These are phyloP conservation scores for Oreohelix idahoensis DNA, from an alignment of 1,140 invertebrate species.

Conservation along the genomic window DNA sequence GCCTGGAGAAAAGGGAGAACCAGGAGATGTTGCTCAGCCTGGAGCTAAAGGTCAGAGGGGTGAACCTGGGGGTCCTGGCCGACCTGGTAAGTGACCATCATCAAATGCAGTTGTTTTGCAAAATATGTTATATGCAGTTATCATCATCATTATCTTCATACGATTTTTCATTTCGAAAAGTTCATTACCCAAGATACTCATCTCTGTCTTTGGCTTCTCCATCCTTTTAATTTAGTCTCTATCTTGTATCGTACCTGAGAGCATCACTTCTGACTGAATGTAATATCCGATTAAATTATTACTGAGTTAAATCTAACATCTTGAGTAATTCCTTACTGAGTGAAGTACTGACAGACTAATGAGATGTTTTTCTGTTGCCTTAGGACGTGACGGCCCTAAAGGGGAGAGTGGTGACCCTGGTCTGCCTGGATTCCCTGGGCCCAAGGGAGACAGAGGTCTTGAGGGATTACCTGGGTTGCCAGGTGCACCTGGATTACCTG, in stretches of 20 bases:
- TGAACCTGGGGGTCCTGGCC: conserved; percentile 53
- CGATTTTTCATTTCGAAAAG: too few relatives aligned
- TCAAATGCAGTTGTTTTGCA: background rate
- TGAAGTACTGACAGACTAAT: too few relatives aligned
- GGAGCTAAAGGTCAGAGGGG: conserved; percentile 57
- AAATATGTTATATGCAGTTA: too few relatives aligned
- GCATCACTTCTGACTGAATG: too few relatives aligned
- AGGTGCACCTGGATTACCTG: conserved; percentile 53
- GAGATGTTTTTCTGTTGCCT: background rate
- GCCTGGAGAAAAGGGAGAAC: conserved; percentile 54
- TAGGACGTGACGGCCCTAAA: conserved; percentile 57
- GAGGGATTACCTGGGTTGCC: conserved; percentile 53
- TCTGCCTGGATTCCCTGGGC: conserved; percentile 47
- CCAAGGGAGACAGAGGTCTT: conserved; percentile 50
- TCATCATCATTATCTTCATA: too few relatives aligned
- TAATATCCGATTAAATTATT: too few relatives aligned
- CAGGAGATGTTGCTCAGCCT: conserved; percentile 48
- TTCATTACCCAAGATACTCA: too few relatives aligned
- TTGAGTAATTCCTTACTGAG: too few relatives aligned
- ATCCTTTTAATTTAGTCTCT: too few relatives aligned
- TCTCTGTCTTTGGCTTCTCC: too few relatives aligned
- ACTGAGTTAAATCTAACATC: too few relatives aligned
- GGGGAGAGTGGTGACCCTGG: conserved; percentile 51
- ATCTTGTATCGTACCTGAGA: too few relatives aligned
- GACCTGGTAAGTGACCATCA: conserved; percentile 35